These are phyloP conservation scores for Decapterus maruadsi DNA, from an alignment of 2,797 vertebrate genomes.

Conservation along the genomic window DNA sequence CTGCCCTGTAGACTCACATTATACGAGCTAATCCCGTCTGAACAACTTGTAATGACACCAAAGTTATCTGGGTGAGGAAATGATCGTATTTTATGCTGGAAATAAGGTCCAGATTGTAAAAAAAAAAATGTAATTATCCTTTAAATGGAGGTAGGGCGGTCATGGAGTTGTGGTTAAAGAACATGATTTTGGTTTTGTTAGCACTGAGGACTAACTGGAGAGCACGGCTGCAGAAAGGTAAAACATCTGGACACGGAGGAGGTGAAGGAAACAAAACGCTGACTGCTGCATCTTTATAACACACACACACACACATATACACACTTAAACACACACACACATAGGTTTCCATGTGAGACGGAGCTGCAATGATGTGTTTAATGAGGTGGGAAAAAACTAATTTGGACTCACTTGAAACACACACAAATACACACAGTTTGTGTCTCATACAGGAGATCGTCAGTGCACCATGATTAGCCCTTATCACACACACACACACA, in stretches of 20 bases:
- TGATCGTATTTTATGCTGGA: too few relatives aligned
- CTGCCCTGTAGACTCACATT: too few relatives aligned
- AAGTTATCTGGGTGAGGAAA: too few relatives aligned
- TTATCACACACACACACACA: conserved; percentile 11
- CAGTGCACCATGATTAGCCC: background rate
- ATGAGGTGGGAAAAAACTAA: conserved; percentile 84
- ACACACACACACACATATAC: background rate
- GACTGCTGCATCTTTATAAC: conserved; percentile 25
- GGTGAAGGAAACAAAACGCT: conserved; percentile 28
- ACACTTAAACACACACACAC: background rate
- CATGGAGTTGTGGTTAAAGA: too few relatives aligned
- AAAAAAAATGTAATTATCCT: too few relatives aligned
- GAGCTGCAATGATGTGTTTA: conserved; percentile 76
- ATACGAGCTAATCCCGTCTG: too few relatives aligned
- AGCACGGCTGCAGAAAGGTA: too few relatives aligned
- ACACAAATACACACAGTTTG: conserved; percentile 23
- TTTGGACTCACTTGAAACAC: conserved; percentile 71
- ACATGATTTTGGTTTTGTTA: too few relatives aligned
- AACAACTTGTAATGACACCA: too few relatives aligned
- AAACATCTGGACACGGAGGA: conserved; percentile 15
- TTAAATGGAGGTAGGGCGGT: too few relatives aligned
- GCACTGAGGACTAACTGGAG: too few relatives aligned
- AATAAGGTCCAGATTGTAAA: too few relatives aligned
- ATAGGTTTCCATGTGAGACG: conserved; percentile 47
- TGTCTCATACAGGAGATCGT: background rate